These are phyloP conservation scores for Andrena marginata DNA, from an alignment of 2,888 invertebrate species.

Conservation along the genomic window DNA sequence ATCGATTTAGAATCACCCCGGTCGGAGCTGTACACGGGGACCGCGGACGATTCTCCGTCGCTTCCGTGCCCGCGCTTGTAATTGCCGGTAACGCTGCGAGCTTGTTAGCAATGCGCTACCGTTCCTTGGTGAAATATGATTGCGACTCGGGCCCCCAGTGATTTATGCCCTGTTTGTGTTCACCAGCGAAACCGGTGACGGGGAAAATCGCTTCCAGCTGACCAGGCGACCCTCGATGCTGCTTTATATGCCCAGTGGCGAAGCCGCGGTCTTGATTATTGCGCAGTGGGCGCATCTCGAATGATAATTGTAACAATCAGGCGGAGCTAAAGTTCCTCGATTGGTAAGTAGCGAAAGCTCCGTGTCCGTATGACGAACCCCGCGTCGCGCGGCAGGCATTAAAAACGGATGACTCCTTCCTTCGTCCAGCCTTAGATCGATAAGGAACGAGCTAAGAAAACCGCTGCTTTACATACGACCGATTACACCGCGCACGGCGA, in stretches of 20 bases:
- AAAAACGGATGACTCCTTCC: neutral
- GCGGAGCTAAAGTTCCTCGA: neutral
- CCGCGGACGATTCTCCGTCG: conserved; percentile 21
- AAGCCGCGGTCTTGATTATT: neutral
- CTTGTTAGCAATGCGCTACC: conserved; percentile 66
- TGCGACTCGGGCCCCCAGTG: conserved; percentile 53
- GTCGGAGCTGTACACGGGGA: conserved; percentile 33
- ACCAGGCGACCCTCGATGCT: neutral
- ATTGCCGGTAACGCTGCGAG: conserved; percentile 64
- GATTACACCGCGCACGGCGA: conserved; percentile 42
- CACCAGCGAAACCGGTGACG: neutral
- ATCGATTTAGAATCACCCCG: conserved; percentile 71
- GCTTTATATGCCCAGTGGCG: neutral
- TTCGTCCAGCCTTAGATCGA: conserved; percentile 4
- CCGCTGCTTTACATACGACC: conserved; percentile 39
- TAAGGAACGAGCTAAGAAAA: conserved; percentile 19
- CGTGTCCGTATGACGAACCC: neutral
- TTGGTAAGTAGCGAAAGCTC: neutral
- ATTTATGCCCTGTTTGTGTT: conserved; percentile 63
- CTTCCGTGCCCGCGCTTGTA: conserved; percentile 54
- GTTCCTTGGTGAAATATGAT: conserved; percentile 65
- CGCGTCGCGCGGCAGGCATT: neutral
- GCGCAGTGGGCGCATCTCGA: no score
- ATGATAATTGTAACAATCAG: no score
- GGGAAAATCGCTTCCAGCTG: conserved; percentile 28